phyloP scores from a whole-genome alignment of 2,888 invertebrate genomes.

The Drosophila infuscata region DNA sequence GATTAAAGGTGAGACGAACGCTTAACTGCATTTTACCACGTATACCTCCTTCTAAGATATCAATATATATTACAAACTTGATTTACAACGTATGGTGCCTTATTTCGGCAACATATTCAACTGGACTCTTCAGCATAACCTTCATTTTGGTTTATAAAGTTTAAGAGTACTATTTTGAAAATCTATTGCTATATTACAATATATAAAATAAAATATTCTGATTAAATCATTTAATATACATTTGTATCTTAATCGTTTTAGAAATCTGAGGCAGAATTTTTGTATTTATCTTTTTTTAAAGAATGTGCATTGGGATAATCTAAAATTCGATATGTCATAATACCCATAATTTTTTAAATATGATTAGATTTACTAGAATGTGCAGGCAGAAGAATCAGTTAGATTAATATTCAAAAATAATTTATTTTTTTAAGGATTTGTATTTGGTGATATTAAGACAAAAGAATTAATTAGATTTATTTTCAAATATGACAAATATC shows the following conservation, averaged over 20 bases:
- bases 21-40: slow-evolving; percentile 17
- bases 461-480: not conserved
- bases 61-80: not conserved
- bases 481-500: not conserved
- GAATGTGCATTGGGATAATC: not conserved
- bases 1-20: slow-evolving; percentile 51
- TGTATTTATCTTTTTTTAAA: not conserved
- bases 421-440: not conserved
- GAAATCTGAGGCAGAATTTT: not conserved
- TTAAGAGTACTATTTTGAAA: not conserved
- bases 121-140: not conserved
- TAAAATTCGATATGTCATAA: not conserved
- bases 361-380: not conserved
- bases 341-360: not conserved
- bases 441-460: not conserved
- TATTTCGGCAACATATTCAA: not conserved
- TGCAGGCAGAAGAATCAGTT: no score
- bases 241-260: not conserved
- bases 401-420: not conserved
- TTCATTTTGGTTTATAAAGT: not conserved
- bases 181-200: not conserved
- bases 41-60: slow-evolving; percentile 25
- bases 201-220: not conserved
- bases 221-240: not conserved
- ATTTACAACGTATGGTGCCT: not conserved